Evolutionary conservation across 2,113 vertebrate species (phyloP).

Genomic region (Trematomus loennbergii): DNA sequence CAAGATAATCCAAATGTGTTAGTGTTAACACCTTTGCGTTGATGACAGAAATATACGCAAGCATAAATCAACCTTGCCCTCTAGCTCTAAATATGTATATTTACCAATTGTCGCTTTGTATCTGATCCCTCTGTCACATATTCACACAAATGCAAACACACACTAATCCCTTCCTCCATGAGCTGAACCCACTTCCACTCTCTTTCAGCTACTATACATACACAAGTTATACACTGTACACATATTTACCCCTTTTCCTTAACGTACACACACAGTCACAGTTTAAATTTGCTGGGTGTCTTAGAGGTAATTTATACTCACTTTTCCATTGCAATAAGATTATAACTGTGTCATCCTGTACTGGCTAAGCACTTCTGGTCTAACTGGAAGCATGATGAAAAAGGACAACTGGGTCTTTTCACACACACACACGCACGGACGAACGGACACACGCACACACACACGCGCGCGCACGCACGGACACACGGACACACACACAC

Average conservation of each 20-base stretch:
- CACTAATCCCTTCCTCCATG: slow-evolving; percentile 10
- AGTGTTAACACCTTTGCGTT: slow-evolving; percentile 3
- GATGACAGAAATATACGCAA: neutral
- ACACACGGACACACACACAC: slow-evolving; percentile 37
- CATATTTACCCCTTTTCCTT: slow-evolving; percentile 2
- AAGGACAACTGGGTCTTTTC: slow-evolving; percentile 57
- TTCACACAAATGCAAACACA: slow-evolving; percentile 9
- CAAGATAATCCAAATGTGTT: slow-evolving; percentile 14
- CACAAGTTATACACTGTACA: neutral
- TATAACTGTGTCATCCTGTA: slow-evolving; percentile 69
- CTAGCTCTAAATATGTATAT: slow-evolving; percentile 24
- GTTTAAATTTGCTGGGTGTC: slow-evolving; percentile 39
- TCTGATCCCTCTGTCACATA: slow-evolving; percentile 18
- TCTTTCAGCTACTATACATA: neutral
- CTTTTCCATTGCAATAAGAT: slow-evolving; percentile 69
- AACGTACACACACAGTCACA: slow-evolving; percentile 13
- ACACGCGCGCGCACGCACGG: slow-evolving; percentile 33
- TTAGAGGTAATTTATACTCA: slow-evolving; percentile 59
- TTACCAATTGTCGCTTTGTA: slow-evolving; percentile 19
- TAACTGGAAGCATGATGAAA: slow-evolving; percentile 66
- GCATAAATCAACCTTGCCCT: slow-evolving; percentile 12
- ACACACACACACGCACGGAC: slow-evolving; percentile 29
- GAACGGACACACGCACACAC: neutral
- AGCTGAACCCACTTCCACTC: neutral
- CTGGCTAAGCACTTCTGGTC: slow-evolving; percentile 56